Percentiles rank a stretch among this genome's conserved stretches.
Conservation (phyloP, 2,888 invertebrate species). For the Odontocerum albicorne region DNA sequence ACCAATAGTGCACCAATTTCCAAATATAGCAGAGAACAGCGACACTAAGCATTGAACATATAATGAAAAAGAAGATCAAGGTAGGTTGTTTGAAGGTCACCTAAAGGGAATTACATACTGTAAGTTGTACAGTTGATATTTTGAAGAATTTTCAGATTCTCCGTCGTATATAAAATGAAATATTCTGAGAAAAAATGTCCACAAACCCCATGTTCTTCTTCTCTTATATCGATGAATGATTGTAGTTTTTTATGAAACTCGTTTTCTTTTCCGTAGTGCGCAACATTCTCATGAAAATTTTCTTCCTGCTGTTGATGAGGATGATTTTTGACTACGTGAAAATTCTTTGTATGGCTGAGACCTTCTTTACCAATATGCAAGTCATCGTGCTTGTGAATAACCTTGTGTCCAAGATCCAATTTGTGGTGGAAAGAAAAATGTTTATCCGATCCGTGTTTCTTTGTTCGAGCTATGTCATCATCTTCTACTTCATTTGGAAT, state of each 20-base stretch:
- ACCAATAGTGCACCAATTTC: too few species aligned
- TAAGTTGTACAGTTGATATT: too few species aligned
- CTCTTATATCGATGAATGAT: slow-evolving; percentile 6
- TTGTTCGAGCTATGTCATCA: slow-evolving; percentile 4
- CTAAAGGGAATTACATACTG: too few species aligned
- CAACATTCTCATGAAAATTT: neutral
- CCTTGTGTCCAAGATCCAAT: slow-evolving; percentile 18
- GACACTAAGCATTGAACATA: too few species aligned
- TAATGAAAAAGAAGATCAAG: too few species aligned
- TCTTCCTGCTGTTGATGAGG: slow-evolving; percentile 2
- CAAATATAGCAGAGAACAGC: too few species aligned
- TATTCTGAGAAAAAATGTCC: neutral
- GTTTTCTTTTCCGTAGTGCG: slow-evolving; percentile 4
- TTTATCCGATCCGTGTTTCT: slow-evolving; percentile 21
- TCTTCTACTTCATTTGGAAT: neutral
- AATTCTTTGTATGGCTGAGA: slow-evolving; percentile 12
- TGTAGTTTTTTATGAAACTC: neutral
- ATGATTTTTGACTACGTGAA: slow-evolving; percentile 9
- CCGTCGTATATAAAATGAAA: neutral
- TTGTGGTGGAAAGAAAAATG: slow-evolving; percentile 15
- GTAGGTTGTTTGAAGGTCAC: too few species aligned
- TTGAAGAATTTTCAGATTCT: too few species aligned
- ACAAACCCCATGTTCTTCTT: too few species aligned
- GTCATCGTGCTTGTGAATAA: slow-evolving; percentile 6
- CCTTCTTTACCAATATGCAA: slow-evolving; percentile 20